A percentile compares a stretch with the other conserved stretches of the same genome.
These are phyloP conservation scores for Tethya wilhelma DNA, from an alignment of 37 sponge, comb jelly and placozoan genomes.

Conservation along the genomic window DNA sequence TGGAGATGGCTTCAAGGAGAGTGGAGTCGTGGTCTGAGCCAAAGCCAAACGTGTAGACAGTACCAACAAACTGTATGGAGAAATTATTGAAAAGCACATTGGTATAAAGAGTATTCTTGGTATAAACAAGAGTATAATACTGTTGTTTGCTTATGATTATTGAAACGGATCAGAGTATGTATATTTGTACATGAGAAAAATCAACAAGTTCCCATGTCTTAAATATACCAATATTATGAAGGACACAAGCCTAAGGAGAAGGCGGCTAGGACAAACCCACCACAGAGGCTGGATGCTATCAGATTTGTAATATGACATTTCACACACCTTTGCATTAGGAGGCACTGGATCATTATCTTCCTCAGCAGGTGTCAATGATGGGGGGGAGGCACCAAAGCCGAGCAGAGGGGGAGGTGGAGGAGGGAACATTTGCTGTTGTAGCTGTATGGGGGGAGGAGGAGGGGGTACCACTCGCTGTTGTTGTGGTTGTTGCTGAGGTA, in stretches of 20 bases:
- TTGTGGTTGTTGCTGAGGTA: slow-evolving; percentile 5
- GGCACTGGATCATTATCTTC: neutral
- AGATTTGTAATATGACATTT: too few species aligned
- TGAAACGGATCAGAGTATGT: neutral
- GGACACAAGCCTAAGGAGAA: too few species aligned
- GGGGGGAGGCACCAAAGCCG: neutral
- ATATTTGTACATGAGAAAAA: neutral
- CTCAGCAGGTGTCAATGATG: neutral
- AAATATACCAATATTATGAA: too few species aligned
- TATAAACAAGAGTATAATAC: neutral
- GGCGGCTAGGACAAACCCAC: too few species aligned
- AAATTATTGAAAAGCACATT: neutral
- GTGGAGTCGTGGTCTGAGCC: slow-evolving; percentile 84
- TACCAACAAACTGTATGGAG: slow-evolving; percentile 70
- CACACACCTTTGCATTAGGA: neutral
- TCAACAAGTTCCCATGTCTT: neutral
- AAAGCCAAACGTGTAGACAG: slow-evolving; percentile 94
- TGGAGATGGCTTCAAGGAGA: slow-evolving; percentile 82
- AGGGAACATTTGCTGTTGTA: neutral
- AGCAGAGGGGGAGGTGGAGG: neutral
- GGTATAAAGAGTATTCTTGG: neutral
- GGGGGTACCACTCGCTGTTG: slow-evolving; percentile 2
- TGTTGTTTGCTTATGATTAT: neutral
- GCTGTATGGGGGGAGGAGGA: too few species aligned
- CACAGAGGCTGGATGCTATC: too few species aligned